Conservation (phyloP, 2,888 invertebrate genomes). For the Ectemnius cavifrons region DNA sequence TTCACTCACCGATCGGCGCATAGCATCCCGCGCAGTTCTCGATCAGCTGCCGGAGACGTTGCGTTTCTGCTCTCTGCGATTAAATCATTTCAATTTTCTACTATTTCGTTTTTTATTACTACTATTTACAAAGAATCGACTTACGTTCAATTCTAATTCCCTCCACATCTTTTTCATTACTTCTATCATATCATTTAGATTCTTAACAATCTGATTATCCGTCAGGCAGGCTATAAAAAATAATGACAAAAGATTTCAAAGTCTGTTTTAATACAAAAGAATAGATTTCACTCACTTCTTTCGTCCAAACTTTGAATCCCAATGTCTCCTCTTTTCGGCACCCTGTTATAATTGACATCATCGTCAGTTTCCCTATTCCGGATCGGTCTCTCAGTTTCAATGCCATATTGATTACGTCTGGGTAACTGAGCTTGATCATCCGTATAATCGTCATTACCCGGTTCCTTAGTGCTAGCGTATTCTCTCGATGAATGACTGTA, state of each 20-base stretch:
- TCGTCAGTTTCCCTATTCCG: neutral
- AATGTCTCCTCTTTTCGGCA: slow-evolving; percentile 83
- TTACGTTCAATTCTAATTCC: slow-evolving; percentile 82
- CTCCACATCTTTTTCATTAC: slow-evolving; percentile 85
- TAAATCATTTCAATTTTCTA: neutral
- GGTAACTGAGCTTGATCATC: neutral
- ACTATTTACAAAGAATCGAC: slow-evolving; percentile 36
- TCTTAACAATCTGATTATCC: slow-evolving; percentile 82
- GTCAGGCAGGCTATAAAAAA: slow-evolving; percentile 68
- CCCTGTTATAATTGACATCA: slow-evolving; percentile 33
- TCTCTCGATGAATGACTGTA: neutral
- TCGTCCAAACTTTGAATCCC: slow-evolving; percentile 82
- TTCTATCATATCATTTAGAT: slow-evolving; percentile 83
- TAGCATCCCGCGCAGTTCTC: slow-evolving; percentile 88
- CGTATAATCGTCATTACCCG: neutral
- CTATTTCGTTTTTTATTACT: neutral
- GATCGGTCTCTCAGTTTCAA: neutral
- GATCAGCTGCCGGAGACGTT: slow-evolving; percentile 84
- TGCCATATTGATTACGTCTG: neutral
- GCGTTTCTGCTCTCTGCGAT: slow-evolving; percentile 82
- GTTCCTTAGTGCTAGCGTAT: neutral
- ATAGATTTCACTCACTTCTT: slow-evolving; percentile 76
- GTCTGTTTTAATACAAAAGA: neutral
- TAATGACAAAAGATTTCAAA: slow-evolving; percentile 2
- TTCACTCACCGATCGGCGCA: slow-evolving; percentile 57